These are phyloP conservation scores for Drosophila simulans DNA, from an alignment of 1,140 invertebrate species.

Conservation along the genomic window DNA sequence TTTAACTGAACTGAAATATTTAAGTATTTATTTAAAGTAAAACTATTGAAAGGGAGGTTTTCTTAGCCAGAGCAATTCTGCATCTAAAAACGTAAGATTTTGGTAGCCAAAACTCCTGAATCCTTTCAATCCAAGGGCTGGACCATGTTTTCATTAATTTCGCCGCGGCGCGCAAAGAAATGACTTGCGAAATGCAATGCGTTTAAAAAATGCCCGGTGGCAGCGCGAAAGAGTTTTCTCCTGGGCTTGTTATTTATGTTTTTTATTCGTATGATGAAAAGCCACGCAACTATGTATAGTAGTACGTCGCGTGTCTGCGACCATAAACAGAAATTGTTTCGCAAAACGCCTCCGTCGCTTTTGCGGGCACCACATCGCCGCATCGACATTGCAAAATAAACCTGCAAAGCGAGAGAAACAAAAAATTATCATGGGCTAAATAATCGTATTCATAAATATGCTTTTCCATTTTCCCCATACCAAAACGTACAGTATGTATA, in stretches of 20 bases:
- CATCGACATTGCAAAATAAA: conserved; percentile 59
- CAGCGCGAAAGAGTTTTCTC: conserved; percentile 44
- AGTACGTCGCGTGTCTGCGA: conserved; percentile 67
- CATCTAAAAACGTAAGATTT: no score
- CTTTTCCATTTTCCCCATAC: conserved; percentile 43
- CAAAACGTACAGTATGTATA: background rate
- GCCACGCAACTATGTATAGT: conserved; percentile 32
- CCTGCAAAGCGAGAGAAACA: conserved; percentile 38
- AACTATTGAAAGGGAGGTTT: no score
- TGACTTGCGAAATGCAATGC: conserved; percentile 29
- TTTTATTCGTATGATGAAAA: conserved; percentile 49
- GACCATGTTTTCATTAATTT: conserved; percentile 30
- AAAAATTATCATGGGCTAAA: conserved; percentile 73
- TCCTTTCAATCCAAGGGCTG: conserved; percentile 22
- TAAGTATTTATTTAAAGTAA: no score
- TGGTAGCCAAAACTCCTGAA: background rate
- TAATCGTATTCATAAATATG: conserved; percentile 81
- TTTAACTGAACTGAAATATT: no score
- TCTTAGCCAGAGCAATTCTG: no score
- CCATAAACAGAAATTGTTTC: conserved; percentile 79
- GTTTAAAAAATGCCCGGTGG: conserved; percentile 19
- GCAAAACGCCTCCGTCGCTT: conserved; percentile 79
- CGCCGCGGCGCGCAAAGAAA: background rate
- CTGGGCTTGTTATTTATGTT: conserved; percentile 30
- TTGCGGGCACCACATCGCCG: conserved; percentile 44